phyloP scores from a whole-genome alignment of 2,113 vertebrate genomes.

The Bubalus kerabau region DNA sequence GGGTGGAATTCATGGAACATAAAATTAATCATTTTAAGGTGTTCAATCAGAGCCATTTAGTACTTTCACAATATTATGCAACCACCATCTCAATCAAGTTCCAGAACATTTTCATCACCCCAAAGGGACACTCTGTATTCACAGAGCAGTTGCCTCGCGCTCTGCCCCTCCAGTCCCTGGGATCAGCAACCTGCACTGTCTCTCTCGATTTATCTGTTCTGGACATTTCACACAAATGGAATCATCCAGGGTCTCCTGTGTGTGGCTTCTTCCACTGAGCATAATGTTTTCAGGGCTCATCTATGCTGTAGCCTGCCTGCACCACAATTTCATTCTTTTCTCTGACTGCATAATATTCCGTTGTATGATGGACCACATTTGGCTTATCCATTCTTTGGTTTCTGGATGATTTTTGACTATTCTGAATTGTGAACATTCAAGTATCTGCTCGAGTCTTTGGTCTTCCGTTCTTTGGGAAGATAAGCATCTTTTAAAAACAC shows the following conservation, averaged over 20 bases:
- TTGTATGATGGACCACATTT: fast-evolving
- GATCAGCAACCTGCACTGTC: background rate
- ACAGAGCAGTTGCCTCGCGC: fast-evolving
- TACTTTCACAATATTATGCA: no score
- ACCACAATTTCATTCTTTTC: background rate
- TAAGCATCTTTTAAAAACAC: background rate
- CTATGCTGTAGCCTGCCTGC: fast-evolving
- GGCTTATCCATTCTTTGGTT: background rate
- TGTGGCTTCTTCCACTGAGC: background rate
- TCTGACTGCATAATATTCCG: background rate
- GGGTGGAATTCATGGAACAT: background rate
- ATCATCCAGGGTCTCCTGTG: no score
- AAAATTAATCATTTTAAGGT: background rate
- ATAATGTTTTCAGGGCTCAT: background rate
- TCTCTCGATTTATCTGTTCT: fast-evolving
- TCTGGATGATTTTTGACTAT: background rate
- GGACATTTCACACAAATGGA: background rate
- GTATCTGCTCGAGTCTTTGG: background rate
- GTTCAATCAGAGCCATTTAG: background rate
- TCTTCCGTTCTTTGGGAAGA: background rate
- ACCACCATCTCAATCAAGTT: background rate
- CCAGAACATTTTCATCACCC: background rate
- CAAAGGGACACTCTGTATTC: background rate
- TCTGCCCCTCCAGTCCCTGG: no score
- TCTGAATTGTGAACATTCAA: background rate